Base-by-base conservation (phyloP, 1,140 invertebrate genomes). In the Cheumatopsyche charites region DNA sequence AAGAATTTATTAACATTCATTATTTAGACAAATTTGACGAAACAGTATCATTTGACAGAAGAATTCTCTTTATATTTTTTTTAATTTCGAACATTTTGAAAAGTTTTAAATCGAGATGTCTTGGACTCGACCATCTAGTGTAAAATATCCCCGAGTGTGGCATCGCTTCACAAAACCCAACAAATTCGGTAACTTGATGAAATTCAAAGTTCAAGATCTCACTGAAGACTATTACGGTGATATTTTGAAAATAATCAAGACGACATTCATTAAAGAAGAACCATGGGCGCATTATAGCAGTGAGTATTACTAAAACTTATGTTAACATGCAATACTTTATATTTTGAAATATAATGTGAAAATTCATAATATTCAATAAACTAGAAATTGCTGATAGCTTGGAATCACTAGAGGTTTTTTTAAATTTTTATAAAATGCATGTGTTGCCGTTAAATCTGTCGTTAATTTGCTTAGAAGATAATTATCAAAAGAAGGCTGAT, bases 181-280 rank as follows among this genome's bases (percentile, higher is more conserved):
- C 1, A 76, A 73, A 66, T 68, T 73, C 42, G 74, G 74, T 1
- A 70, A 73, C 9, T 9, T 1, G 17, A 11, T 52, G 11, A 52
- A 52, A 21, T 52, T 75, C 21, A 61, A 23, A 11, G 49, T 73
- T 15, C 74, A 73, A 73, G 71, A 73, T 43, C 26, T 52, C 1
- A 75, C 74, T n/a, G 74, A 73, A 41, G 71, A 75, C n/a, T 42
- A 49, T 17, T 29, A 67, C 19, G 67, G 63, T 25, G 67, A 70
- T 21, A 43, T 71, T 17, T 13, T 70, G 11, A 58, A 73, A 5
- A 19, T 70, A 1, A 63, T 71, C 29, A 23, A 4, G 17, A 67
- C 58, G 26, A 3, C 66, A 13, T 75, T 45, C 65, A 15, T 73
- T 7, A 29, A 41, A 42, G 67, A 68, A n/a, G 74, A 70, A 58